Percentiles rank a stretch among this genome's conserved stretches.
phyloP scores from a whole-genome alignment of 2,797 vertebrate species.

The Myripristis jacobus region DNA sequence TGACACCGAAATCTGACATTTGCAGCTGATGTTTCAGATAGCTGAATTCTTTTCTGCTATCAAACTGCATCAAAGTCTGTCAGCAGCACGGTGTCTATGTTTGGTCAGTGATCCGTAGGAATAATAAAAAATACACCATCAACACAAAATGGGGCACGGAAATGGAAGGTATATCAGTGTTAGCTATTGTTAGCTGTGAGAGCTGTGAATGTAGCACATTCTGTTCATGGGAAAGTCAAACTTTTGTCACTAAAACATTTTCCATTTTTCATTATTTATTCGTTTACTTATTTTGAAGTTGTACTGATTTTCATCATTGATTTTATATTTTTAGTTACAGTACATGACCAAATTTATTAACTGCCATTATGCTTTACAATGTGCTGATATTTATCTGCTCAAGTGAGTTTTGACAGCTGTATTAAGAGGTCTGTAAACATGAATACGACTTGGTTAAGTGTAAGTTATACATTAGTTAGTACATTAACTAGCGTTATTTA shows the following conservation, averaged over 20 bases:
- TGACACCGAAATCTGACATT: no score
- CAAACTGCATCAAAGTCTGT: no score
- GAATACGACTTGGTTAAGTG: conserved; percentile 13
- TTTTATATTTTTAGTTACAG: conserved; percentile 18
- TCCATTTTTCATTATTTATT: no score
- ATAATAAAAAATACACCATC: no score
- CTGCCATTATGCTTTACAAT: conserved; percentile 14
- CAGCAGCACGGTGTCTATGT: no score
- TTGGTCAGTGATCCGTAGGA: no score
- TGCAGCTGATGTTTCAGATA: no score
- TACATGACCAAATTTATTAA: conserved; percentile 24
- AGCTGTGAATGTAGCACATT: not conserved
- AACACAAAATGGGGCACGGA: no score
- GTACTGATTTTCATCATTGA: conserved; percentile 4
- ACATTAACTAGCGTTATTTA: conserved; percentile 3
- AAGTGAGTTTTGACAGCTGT: conserved; percentile 19
- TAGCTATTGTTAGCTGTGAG: not conserved
- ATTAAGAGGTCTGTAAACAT: conserved; percentile 1
- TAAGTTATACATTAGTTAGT: conserved; percentile 10
- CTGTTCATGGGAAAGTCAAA: not conserved
- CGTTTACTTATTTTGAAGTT: conserved; percentile 24
- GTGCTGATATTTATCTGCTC: conserved; percentile 32
- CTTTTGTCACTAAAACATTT: not conserved
- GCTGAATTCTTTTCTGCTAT: no score
- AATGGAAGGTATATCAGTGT: no score